Evolutionary conservation across 1,140 invertebrate species (phyloP).

Genomic region (Papilio dardanus): DNA sequence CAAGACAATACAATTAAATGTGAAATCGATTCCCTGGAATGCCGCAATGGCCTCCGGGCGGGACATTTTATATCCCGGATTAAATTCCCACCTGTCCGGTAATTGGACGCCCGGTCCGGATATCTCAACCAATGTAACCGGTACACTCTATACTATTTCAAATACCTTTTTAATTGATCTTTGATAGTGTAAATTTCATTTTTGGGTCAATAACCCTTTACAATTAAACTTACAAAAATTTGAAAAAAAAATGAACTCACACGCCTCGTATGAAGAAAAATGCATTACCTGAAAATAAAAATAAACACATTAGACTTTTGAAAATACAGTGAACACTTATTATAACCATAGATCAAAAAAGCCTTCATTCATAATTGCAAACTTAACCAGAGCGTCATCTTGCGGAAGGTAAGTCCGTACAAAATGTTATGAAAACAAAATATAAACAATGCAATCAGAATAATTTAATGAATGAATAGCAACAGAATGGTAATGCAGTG

Average conservation of each 20-base stretch:
- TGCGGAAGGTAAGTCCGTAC: background rate
- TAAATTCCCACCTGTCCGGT: conserved; percentile 51
- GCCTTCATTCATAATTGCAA: background rate
- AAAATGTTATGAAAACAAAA: background rate
- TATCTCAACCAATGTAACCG: conserved; percentile 43
- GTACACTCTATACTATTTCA: too few species aligned
- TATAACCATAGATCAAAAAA: background rate
- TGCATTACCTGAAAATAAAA: background rate
- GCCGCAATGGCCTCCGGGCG: background rate
- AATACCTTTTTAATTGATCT: too few species aligned
- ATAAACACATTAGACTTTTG: background rate
- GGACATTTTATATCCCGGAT: conserved; percentile 35
- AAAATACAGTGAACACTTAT: background rate
- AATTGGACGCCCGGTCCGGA: conserved; percentile 50
- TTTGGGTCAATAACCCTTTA: too few species aligned
- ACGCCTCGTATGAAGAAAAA: background rate
- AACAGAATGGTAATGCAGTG: background rate
- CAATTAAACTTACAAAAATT: background rate
- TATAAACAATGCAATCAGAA: background rate
- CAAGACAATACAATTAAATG: conserved; percentile 27
- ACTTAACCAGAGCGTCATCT: background rate
- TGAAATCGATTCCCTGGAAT: conserved; percentile 19
- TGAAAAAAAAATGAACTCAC: background rate
- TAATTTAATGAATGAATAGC: background rate
- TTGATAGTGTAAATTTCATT: background rate